Conservation (phyloP, 2,113 vertebrate genomes). For the Salminus brasiliensis region DNA sequence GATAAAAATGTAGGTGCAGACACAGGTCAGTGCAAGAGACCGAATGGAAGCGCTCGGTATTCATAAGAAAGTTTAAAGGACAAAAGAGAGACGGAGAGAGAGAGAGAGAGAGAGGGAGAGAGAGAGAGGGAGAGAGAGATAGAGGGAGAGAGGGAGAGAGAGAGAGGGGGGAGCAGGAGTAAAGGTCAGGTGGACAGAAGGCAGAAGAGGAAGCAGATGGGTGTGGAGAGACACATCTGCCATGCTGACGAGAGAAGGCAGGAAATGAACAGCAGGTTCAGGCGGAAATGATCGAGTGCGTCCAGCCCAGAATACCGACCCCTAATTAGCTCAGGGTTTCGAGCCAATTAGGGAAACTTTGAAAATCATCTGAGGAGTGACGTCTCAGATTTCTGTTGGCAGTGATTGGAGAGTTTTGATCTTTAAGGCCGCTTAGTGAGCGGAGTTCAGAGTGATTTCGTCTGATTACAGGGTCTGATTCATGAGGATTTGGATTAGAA, state of each 20-base stretch:
- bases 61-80: constrained; percentile 32
- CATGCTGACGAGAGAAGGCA: constrained; percentile 12
- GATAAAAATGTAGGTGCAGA: constrained; percentile 54
- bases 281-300: not conserved
- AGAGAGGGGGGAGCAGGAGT: not conserved
- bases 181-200: constrained; percentile 31
- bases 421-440: too few species aligned
- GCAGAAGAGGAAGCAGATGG: constrained; percentile 45
- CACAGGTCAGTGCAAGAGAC: constrained; percentile 44
- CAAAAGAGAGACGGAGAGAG: not conserved
- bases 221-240: constrained; percentile 37
- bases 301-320: not conserved
- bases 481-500: too few species aligned
- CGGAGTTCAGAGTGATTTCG: too few species aligned
- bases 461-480: too few species aligned
- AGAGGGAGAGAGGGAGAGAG: too few species aligned
- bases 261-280: constrained; percentile 35
- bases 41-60: not conserved
- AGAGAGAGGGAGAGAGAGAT: not conserved
- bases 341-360: constrained; percentile 12
- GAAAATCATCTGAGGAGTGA: not conserved
- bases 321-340: constrained; percentile 3
- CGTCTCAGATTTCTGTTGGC: not conserved
- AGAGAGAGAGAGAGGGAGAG: not conserved
- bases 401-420: not conserved